phyloP scores from a whole-genome alignment of 2,797 vertebrate species.

The Chiloscyllium punctatum region DNA sequence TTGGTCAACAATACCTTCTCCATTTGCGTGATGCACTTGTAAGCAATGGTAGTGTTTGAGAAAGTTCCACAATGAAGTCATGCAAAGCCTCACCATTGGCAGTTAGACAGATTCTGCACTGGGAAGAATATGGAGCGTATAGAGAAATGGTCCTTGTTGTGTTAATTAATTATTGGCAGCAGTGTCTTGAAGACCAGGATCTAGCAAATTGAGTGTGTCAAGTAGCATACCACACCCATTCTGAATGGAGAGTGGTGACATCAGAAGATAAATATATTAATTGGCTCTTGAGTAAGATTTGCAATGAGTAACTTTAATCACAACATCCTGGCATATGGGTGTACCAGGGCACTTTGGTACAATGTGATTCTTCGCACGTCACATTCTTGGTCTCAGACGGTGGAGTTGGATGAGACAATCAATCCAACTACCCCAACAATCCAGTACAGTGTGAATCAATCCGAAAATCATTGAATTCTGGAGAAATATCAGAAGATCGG shows the following conservation, averaged over 20 bases:
- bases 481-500: too few species aligned
- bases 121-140: not conserved
- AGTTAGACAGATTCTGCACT: not conserved
- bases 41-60: not conserved
- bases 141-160: not conserved
- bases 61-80: not conserved
- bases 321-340: not conserved
- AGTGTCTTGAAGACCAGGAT: conserved; percentile 1
- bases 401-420: not conserved
- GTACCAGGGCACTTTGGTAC: not conserved
- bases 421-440: too few species aligned
- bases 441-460: too few species aligned
- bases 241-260: not conserved
- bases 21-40: not conserved
- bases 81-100: not conserved
- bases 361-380: not conserved
- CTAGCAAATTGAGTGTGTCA: not conserved
- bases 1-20: not conserved
- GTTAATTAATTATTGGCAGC: not conserved
- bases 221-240: not conserved
- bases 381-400: not conserved
- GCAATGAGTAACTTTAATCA: not conserved
- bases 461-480: too few species aligned
- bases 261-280: not conserved
- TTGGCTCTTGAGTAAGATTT: not conserved